Base-by-base conservation (phyloP, 1,140 invertebrate species). In the Lepeophtheirus salmonis region DNA sequence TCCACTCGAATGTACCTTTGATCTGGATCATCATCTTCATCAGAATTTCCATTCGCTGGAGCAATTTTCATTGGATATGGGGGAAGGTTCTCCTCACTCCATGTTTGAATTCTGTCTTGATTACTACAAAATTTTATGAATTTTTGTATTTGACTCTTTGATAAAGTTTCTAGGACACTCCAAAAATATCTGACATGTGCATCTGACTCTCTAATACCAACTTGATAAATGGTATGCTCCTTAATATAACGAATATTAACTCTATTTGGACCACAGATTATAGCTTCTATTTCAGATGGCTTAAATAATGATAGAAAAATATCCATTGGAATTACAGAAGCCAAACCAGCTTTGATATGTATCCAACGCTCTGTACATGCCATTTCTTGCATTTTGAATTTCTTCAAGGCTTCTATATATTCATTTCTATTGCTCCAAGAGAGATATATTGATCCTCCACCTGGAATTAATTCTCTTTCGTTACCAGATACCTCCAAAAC, bases 11-110 rank as follows among this genome's bases (percentile, higher is more conserved):
- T 71, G 62, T 69, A 70, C 1, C 70, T 64, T 0, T 63, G 56
- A 63, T 73, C 70, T 18, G 70, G 67, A 13, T 65, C 59, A 63
- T 68, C 56, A 20, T 23, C 20, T 20, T 69, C 68, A 67, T 73
- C 71, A 18, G 70, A 70, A n/a, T n/a, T n/a, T 41, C 30, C 30
- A 41, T 6, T 6, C 6, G 30, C 30, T 23, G 71, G 71, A 13
- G 71, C 71, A 51, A 73, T 73, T 63, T 72, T 73, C 71, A 73
- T 72, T n/a, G 71, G 71, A 63, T 71, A 73, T 4, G 71, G 71
- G 18, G 71, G 71, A 0, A 71, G 64, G 21, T 72, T 70, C 2
- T 64, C 53, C 0, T 66, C 65, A 1, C 69, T 14, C 70, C 65
- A 50, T 71, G 69, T 64, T 72, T 70, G 64, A 70, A 72, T 62